phyloP scores from a whole-genome alignment of 2,797 vertebrate genomes.

The Rhynchonycteris naso region DNA sequence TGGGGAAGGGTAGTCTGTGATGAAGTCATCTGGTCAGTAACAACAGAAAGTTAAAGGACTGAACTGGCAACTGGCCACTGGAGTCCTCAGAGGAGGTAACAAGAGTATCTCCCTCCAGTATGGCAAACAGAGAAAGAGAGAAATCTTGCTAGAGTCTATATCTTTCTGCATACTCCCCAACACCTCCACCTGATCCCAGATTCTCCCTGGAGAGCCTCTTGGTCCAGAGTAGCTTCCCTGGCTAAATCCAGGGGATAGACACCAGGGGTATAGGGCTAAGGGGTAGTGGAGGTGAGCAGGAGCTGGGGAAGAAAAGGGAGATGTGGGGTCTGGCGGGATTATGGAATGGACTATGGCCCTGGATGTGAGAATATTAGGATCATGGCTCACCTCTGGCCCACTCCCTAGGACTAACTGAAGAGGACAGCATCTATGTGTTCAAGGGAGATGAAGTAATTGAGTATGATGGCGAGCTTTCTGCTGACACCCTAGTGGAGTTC shows the following conservation, averaged over 20 bases:
- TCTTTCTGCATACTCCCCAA: not conserved
- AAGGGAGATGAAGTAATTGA: conserved; percentile 94
- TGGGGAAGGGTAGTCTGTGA: not conserved
- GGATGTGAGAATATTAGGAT: not conserved
- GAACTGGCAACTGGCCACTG: not conserved
- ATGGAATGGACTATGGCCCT: not conserved
- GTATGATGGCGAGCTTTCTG: conserved; percentile 93
- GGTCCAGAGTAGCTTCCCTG: not conserved
- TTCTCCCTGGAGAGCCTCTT: not conserved
- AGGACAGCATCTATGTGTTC: conserved; percentile 95
- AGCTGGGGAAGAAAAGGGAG: not conserved
- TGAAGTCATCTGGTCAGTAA: conserved; percentile 47
- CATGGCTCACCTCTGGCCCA: not conserved
- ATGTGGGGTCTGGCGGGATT: not conserved
- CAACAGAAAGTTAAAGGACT: not conserved
- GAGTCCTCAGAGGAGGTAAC: not conserved
- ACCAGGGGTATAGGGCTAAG: too few relatives aligned
- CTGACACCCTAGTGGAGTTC: conserved; percentile 95
- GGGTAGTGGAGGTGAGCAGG: not conserved
- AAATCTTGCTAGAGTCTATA: not conserved
- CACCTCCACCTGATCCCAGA: not conserved
- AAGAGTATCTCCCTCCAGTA: not conserved
- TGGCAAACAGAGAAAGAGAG: not conserved
- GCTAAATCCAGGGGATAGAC: not conserved
- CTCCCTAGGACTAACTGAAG: conserved; percentile 90